phyloP scores from a whole-genome alignment of 1,140 invertebrate species.

The Homalodisca vitripennis region DNA sequence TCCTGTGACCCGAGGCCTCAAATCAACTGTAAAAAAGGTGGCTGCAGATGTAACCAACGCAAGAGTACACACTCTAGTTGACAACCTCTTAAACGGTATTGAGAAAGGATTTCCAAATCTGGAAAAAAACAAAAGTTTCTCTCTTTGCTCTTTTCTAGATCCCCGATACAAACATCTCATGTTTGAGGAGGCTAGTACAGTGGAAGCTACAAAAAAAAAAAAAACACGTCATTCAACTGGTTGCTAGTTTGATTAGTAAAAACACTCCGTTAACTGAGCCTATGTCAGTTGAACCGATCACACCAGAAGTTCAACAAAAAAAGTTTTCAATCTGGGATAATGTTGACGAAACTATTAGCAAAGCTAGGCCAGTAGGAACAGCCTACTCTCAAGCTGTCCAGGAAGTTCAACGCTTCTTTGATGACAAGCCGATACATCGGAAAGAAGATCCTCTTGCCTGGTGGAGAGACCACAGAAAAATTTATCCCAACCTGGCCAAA shows the following conservation, averaged over 20 bases:
- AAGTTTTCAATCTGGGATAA: slow-evolving; percentile 14
- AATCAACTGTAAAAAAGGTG: background rate
- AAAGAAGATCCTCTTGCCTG: slow-evolving; percentile 42
- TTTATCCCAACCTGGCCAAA: slow-evolving; percentile 43
- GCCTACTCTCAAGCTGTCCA: slow-evolving; percentile 35
- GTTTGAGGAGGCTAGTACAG: background rate
- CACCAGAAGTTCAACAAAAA: slow-evolving; percentile 25
- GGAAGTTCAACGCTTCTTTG: slow-evolving; percentile 26
- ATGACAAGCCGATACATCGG: slow-evolving; percentile 40
- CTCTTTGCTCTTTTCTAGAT: slow-evolving; percentile 37
- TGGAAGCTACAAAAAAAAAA: background rate
- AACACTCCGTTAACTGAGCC: background rate
- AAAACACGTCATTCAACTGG: background rate
- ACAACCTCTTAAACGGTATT: slow-evolving; percentile 41
- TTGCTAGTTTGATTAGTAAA: background rate
- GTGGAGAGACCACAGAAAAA: too few species aligned
- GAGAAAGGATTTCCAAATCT: slow-evolving; percentile 42
- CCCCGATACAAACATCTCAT: slow-evolving; percentile 43
- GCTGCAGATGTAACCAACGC: background rate
- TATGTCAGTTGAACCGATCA: background rate
- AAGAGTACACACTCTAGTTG: slow-evolving; percentile 42
- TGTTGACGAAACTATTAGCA: slow-evolving; percentile 41
- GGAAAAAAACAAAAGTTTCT: slow-evolving; percentile 38
- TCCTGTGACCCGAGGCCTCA: background rate
- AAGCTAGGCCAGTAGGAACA: slow-evolving; percentile 14